These are phyloP conservation scores for Tyria jacobaeae DNA, from an alignment of 2,888 invertebrate genomes.

Conservation along the genomic window DNA sequence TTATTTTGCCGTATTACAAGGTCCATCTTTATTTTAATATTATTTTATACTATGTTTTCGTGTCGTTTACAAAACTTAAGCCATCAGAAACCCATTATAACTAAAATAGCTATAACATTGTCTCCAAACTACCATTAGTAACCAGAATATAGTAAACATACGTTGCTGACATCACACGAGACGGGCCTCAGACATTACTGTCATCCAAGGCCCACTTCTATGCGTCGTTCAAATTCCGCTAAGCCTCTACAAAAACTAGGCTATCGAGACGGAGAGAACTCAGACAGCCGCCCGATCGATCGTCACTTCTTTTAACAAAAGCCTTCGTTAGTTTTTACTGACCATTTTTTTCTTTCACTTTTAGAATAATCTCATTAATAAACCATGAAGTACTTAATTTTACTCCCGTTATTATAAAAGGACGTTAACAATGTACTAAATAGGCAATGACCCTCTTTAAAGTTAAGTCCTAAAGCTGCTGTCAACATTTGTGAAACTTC, in stretches of 20 bases:
- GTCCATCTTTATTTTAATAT: background rate
- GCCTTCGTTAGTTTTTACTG: slow-evolving; percentile 14
- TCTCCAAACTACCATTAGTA: slow-evolving; percentile 7
- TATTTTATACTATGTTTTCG: background rate
- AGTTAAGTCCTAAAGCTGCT: background rate
- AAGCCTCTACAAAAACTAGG: slow-evolving; percentile 48
- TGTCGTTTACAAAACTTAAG: background rate
- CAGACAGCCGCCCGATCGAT: slow-evolving; percentile 53
- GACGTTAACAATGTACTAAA: background rate
- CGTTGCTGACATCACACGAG: slow-evolving; percentile 19
- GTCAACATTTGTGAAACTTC: slow-evolving; percentile 21
- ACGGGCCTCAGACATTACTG: slow-evolving; percentile 23
- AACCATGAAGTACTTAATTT: too few species aligned
- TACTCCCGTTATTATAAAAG: too few species aligned
- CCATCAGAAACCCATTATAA: slow-evolving; percentile 7
- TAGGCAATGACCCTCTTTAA: background rate
- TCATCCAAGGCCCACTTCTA: slow-evolving; percentile 28
- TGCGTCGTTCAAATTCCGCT: slow-evolving; percentile 27
- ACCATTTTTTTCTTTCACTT: slow-evolving; percentile 18
- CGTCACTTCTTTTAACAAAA: slow-evolving; percentile 49
- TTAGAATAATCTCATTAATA: slow-evolving; percentile 15
- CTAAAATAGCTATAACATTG: background rate
- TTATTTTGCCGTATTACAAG: too few species aligned
- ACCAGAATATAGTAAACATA: slow-evolving; percentile 1
- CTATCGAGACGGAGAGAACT: slow-evolving; percentile 42